Evolutionary conservation across 2,888 invertebrate genomes (phyloP), one percentile per base, ranked within the genome.

Genomic region (Halictus ligatus): DNA sequence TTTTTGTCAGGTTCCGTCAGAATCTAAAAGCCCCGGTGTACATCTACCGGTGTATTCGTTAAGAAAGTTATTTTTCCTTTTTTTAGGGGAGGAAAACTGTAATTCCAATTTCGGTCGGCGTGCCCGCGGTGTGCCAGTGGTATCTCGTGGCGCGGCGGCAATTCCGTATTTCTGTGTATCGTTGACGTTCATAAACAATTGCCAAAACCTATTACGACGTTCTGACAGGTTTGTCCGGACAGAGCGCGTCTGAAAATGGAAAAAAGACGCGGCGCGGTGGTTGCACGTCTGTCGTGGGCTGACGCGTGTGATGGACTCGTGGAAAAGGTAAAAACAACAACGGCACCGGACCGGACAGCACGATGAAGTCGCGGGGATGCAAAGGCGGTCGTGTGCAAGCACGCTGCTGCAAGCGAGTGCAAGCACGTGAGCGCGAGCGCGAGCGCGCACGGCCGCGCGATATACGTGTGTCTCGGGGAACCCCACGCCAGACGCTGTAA

Each of bases 401-500:
- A 35, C 54, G 46, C 46, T 13, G 15, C 15, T 18, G 64, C 64
- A 6, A 64, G 64, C 29, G 29, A 29, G 15, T 64, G 64, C 29
- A 35, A 64, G 64, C 29, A 72, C 67, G 48, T 83, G 75, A n/a
- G n/a, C n/a, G 64, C n/a, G 13, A 13, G 35, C 29, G 43, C 29
- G 5, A 60, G 25, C 15, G 2, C 40, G 43, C 25, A 13, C n/a
- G 29, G 77, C n/a, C 43, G 43, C 18, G 7, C 6, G 5, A 12
- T 25, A 7, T 15, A 21, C 67, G 35, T 40, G 71, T 21, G 73
- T 58, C 72, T 69, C 85, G 40, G 83, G 79, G 86, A 89, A 86
- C 46, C 84, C 84, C 86, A 13, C 88, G 88, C 89, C 92, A 93
- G 92, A 91, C 92, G 91, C 89, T 92, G 93, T 93, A 93, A 93